phyloP scores from a whole-genome alignment of 2,113 vertebrate genomes.

The Macaca fascicularis region DNA sequence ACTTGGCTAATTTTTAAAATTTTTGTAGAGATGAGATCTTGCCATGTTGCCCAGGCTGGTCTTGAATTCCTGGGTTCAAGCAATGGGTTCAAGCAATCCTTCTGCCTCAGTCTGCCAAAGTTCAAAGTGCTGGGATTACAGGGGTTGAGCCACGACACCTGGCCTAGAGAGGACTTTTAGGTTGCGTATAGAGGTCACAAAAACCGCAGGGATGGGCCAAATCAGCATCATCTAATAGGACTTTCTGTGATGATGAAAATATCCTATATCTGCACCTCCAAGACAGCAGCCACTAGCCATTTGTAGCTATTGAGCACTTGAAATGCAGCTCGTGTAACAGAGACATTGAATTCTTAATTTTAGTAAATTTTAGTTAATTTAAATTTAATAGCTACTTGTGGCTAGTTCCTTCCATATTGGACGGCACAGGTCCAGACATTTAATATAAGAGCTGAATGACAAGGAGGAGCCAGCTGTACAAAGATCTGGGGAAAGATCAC shows the following conservation, averaged over 20 bases:
- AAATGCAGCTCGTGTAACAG: not conserved
- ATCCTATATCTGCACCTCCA: not conserved
- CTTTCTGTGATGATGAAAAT: not conserved
- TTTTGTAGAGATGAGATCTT: no score
- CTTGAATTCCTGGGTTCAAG: no score
- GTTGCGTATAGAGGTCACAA: not conserved
- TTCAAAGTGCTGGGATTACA: no score
- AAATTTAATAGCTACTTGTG: not conserved
- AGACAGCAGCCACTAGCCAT: no score
- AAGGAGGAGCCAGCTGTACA: not conserved
- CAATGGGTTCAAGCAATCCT: no score
- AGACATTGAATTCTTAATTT: not conserved
- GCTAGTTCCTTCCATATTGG: not conserved
- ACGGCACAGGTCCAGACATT: not conserved
- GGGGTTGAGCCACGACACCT: no score
- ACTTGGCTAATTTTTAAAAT: no score
- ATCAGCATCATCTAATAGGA: not conserved
- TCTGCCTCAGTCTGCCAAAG: no score
- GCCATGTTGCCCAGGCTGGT: no score
- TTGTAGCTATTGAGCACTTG: not conserved
- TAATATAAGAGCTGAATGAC: not conserved
- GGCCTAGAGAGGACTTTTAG: not conserved
- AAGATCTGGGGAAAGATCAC: not conserved
- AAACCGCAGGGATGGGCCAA: not conserved
- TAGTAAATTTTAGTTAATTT: not conserved